Evolutionary conservation across 30 jellyfish, hydroid and myxozoan genomes (phyloP).

Genomic region (Turritopsis rubra): DNA sequence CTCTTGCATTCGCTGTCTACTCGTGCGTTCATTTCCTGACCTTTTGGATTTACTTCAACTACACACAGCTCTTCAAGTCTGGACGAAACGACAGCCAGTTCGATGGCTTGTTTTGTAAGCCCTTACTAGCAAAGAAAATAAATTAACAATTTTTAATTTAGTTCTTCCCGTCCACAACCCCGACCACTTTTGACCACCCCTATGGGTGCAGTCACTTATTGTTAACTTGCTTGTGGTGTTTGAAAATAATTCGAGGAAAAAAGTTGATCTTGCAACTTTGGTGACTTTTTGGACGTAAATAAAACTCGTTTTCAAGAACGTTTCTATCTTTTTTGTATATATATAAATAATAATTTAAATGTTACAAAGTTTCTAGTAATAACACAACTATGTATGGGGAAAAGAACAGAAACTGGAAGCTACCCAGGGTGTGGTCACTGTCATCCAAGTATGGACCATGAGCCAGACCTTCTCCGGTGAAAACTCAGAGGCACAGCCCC

Average conservation of each 20-base stretch:
- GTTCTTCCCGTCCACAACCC: background rate
- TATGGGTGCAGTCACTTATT: background rate
- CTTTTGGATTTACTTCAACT: slow-evolving; percentile 44
- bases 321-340: too few species aligned
- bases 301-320: too few species aligned
- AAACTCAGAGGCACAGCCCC: too few species aligned
- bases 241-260: background rate
- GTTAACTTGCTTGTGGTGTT: background rate
- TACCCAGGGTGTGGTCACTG: too few species aligned
- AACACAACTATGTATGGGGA: too few species aligned
- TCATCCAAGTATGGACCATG: too few species aligned
- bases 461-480: too few species aligned
- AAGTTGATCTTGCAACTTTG: too few species aligned
- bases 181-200: background rate
- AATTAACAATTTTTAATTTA: too few species aligned
- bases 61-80: slow-evolving; percentile 29
- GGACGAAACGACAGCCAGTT: background rate
- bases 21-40: slow-evolving; percentile 68
- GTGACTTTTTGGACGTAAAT: too few species aligned
- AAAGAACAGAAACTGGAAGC: too few species aligned
- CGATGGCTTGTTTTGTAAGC: background rate
- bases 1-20: slow-evolving; percentile 58
- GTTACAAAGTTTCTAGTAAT: background rate
- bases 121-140: background rate
- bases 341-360: too few species aligned